These are phyloP conservation scores for Spodoptera picta DNA, from an alignment of 2,888 invertebrate species.

Conservation along the genomic window DNA sequence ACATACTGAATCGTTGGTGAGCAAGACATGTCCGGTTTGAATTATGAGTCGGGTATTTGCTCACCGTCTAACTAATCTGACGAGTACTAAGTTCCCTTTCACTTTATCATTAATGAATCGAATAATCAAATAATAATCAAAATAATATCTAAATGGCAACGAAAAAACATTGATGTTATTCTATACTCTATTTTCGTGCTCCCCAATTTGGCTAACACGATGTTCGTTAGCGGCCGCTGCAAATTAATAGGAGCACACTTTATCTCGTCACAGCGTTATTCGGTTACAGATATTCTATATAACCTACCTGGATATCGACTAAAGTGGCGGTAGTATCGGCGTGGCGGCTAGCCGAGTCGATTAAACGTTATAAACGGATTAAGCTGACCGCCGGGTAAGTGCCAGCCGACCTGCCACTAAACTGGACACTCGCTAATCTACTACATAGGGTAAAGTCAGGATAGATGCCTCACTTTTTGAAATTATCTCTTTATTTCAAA, in stretches of 20 bases:
- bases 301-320: conserved; percentile 52
- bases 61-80: too few species aligned
- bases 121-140: too few species aligned
- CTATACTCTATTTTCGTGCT: conserved; percentile 11
- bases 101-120: too few species aligned
- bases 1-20: too few species aligned
- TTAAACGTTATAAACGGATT: conserved; percentile 83
- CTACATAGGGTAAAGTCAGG: too few species aligned
- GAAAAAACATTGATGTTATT: conserved; percentile 2
- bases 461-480: too few species aligned
- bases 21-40: too few species aligned
- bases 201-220: conserved; percentile 22
- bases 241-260: conserved; percentile 45
- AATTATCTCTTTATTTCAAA: too few species aligned
- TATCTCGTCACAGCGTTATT: conserved; percentile 46
- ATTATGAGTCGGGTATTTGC: too few species aligned
- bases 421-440: conserved; percentile 71
- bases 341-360: conserved; percentile 75
- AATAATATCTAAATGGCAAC: neutral
- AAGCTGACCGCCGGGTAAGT: conserved; percentile 80
- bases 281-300: conserved; percentile 50
- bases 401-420: conserved; percentile 67
- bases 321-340: conserved; percentile 67
- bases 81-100: too few species aligned
- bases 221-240: conserved; percentile 31